Evolutionary conservation across 2,113 vertebrate species (phyloP).

Genomic region (Helogale parvula): DNA sequence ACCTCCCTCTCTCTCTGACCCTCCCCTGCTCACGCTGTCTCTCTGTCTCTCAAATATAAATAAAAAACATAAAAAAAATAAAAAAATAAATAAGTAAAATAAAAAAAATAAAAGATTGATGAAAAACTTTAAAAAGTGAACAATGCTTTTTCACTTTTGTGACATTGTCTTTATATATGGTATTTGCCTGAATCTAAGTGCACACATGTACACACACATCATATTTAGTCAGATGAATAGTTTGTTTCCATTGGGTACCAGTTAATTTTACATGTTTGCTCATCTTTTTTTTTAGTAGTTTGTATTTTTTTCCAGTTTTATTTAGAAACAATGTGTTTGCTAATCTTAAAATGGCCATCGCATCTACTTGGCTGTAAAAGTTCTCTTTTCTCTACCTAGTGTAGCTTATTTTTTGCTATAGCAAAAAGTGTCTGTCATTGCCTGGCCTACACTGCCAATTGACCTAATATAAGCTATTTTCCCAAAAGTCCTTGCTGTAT

Average conservation of each 20-base stretch:
- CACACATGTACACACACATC: not conserved
- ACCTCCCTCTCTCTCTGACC: too few species aligned
- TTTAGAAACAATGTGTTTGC: not conserved
- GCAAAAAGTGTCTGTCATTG: not conserved
- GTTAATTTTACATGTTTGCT: not conserved
- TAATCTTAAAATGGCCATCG: constrained; percentile 8
- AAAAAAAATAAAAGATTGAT: not conserved
- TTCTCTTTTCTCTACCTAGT: not conserved
- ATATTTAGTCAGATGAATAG: not conserved
- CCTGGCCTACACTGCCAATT: not conserved
- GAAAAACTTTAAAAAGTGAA: not conserved
- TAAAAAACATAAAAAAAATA: not conserved
- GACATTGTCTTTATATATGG: not conserved
- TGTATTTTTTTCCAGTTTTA: not conserved
- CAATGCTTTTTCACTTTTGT: not conserved
- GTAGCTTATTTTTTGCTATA: constrained; percentile 30
- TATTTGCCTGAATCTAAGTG: not conserved
- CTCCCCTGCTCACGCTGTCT: too few species aligned
- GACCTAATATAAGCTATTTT: constrained; percentile 11
- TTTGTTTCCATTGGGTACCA: constrained; percentile 9
- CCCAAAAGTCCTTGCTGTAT: not conserved
- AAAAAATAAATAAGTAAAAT: not conserved
- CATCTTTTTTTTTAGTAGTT: not conserved
- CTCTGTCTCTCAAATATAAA: too few species aligned
- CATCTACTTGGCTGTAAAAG: not conserved